Evolutionary conservation across 1,140 invertebrate genomes (phyloP).

Genomic region (Leptestheria dahalacensis): DNA sequence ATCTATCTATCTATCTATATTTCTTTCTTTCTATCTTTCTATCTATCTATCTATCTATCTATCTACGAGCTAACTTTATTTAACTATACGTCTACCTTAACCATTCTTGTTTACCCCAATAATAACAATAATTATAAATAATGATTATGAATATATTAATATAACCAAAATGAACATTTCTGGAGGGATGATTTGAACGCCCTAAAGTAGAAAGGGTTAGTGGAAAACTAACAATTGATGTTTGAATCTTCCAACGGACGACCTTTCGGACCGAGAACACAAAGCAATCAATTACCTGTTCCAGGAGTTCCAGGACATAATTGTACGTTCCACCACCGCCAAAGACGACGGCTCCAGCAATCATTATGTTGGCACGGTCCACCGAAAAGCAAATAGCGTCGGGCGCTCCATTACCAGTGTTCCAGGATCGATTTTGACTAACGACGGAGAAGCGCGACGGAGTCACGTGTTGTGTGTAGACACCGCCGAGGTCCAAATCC

Average conservation of each 20-base stretch:
- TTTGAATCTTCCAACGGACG: no score
- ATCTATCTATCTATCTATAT: no score
- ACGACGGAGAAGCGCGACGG: constrained; percentile 79
- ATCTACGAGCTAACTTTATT: no score
- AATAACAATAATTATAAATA: no score
- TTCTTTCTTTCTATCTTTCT: no score
- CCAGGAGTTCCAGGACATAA: constrained; percentile 80
- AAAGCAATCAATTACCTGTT: constrained; percentile 43
- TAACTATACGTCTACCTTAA: no score
- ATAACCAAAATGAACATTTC: no score
- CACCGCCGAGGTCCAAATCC: constrained; percentile 32
- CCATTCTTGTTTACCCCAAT: no score
- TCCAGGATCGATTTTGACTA: constrained; percentile 81
- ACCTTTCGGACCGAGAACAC: no score
- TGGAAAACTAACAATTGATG: background rate
- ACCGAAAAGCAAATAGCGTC: constrained; percentile 93
- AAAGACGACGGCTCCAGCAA: constrained; percentile 79
- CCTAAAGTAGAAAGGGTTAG: background rate
- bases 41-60: no score
- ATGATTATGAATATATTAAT: no score
- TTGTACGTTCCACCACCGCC: constrained; percentile 70
- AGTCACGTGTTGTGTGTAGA: constrained; percentile 59
- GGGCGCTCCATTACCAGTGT: constrained; percentile 88
- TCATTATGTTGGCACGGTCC: constrained; percentile 70
- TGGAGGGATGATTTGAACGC: no score